Percentiles rank a stretch among this genome's conserved stretches.
phyloP scores from a whole-genome alignment of 2,797 vertebrate species.

The Prionace glauca region DNA sequence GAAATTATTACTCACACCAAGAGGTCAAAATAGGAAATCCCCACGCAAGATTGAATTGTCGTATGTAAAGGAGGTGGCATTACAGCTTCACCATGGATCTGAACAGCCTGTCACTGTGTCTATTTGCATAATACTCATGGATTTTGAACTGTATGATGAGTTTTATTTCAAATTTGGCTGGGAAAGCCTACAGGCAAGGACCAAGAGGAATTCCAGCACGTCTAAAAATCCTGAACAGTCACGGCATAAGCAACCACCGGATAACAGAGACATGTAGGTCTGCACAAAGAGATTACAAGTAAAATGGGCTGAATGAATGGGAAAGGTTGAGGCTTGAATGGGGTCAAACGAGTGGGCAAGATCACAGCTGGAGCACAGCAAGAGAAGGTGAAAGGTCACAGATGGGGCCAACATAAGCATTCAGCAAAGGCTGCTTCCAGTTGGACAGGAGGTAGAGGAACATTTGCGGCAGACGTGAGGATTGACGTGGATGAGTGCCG shows the following conservation, averaged over 20 bases:
- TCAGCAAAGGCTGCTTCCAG: constrained; percentile 25
- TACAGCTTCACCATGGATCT: not conserved
- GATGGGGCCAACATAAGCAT: constrained; percentile 10
- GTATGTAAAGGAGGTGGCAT: not conserved
- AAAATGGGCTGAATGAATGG: constrained; percentile 28
- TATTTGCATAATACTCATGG: not conserved
- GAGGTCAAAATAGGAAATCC: constrained; percentile 5
- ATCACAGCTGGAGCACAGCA: constrained; percentile 34
- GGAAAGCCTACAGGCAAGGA: not conserved
- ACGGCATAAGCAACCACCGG: not conserved
- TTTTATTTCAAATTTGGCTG: too few relatives aligned
- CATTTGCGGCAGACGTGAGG: not conserved
- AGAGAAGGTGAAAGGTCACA: constrained; percentile 33
- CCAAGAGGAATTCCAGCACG: too few relatives aligned
- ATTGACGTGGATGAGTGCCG: not conserved
- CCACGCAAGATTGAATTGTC: not conserved
- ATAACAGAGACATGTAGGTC: not conserved
- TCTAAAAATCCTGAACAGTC: not conserved
- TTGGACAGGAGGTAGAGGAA: constrained; percentile 1
- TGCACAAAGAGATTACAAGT: constrained; percentile 21
- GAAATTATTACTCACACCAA: constrained; percentile 15
- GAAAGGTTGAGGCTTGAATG: constrained; percentile 15
- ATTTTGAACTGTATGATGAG: too few relatives aligned
- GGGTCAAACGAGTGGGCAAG: constrained; percentile 36
- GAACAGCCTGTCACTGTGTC: not conserved